phyloP scores from a whole-genome alignment of 2,888 invertebrate genomes.

The Zaprionus obscuricornis region DNA sequence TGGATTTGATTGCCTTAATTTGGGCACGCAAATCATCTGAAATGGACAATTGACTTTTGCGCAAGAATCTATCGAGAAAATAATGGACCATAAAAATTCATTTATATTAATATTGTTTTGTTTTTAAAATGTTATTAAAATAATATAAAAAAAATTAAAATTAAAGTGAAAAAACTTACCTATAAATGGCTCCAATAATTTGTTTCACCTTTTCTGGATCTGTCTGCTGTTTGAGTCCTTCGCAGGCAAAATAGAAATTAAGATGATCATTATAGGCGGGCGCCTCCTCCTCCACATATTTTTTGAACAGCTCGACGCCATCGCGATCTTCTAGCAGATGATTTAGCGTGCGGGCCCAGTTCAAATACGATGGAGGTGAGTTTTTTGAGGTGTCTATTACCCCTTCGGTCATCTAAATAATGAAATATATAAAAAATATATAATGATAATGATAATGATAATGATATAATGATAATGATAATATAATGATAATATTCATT shows the following conservation, averaged over 20 bases:
- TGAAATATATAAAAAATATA: no score
- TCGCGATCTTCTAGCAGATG: constrained; percentile 94
- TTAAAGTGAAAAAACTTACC: constrained; percentile 84
- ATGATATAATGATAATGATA: no score
- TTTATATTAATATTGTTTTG: not conserved
- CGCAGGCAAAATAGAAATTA: constrained; percentile 97
- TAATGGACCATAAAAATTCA: no score
- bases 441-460: no score
- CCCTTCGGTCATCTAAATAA: constrained; percentile 83
- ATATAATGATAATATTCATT: no score
- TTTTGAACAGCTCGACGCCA: constrained; percentile 94
- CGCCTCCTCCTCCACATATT: constrained; percentile 91
- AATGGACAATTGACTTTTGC: constrained; percentile 92
- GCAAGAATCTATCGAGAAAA: constrained; percentile 88
- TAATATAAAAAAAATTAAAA: not conserved
- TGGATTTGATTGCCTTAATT: constrained; percentile 90
- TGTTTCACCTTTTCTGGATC: constrained; percentile 89
- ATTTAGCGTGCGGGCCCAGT: constrained; percentile 94
- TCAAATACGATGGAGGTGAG: constrained; percentile 89
- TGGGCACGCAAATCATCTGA: constrained; percentile 91
- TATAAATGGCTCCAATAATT: constrained; percentile 93
- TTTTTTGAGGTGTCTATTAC: constrained; percentile 82
- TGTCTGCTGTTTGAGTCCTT: constrained; percentile 91
- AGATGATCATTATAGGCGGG: constrained; percentile 91
- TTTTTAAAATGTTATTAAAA: no score